Conservation (phyloP, 1,140 invertebrate genomes). For the Drosophila pruinosa region DNA sequence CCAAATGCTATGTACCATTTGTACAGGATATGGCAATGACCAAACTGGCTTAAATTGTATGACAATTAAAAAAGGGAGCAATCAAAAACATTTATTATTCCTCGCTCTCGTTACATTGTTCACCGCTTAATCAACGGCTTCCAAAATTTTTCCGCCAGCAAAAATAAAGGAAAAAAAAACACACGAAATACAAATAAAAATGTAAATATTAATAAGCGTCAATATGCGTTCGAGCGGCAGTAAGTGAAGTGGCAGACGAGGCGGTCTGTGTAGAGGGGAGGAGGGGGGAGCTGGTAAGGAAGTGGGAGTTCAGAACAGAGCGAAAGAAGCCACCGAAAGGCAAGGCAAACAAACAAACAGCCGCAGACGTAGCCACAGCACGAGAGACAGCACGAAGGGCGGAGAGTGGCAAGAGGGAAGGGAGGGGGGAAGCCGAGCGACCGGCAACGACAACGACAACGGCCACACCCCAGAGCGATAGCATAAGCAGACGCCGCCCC, state of each 20-base stretch:
- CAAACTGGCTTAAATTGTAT: slow-evolving; percentile 64
- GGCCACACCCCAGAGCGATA: slow-evolving; percentile 40
- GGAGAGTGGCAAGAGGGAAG: not conserved
- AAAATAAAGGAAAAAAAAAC: slow-evolving; percentile 16
- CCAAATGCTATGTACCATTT: no score
- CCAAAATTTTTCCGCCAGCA: slow-evolving; percentile 44
- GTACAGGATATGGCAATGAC: slow-evolving; percentile 4
- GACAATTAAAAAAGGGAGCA: slow-evolving; percentile 78
- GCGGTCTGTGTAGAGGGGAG: not conserved
- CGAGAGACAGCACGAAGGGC: not conserved
- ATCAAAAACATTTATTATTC: slow-evolving; percentile 52
- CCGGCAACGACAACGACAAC: slow-evolving; percentile 16
- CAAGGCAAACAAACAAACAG: slow-evolving; percentile 61
- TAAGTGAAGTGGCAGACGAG: not conserved
- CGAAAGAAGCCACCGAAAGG: slow-evolving; percentile 26
- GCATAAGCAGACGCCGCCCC: slow-evolving; percentile 40
- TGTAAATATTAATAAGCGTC: slow-evolving; percentile 82
- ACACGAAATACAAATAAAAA: slow-evolving; percentile 71
- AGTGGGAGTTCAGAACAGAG: slow-evolving; percentile 5
- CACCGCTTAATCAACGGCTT: slow-evolving; percentile 67
- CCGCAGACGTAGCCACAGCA: slow-evolving; percentile 29
- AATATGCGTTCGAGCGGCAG: slow-evolving; percentile 66
- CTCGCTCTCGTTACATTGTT: slow-evolving; percentile 46
- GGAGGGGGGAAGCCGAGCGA: not conserved
- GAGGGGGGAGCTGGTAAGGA: not conserved